Conservation (phyloP, 2,888 invertebrate species). For the Schrankia costaestrigalis region DNA sequence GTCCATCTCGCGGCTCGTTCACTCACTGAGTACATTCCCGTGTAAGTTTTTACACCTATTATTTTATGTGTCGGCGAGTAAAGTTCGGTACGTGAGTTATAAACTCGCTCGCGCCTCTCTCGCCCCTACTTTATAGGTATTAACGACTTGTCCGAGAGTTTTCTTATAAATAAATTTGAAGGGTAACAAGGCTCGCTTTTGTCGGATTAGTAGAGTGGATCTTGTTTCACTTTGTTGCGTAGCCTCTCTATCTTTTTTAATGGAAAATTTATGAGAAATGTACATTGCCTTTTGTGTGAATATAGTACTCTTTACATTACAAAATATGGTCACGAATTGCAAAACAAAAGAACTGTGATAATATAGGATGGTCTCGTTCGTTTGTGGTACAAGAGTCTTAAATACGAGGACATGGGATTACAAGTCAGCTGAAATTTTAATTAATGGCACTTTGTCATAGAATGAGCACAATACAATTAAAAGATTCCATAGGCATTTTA, state of each 20-base stretch:
- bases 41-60: conserved; percentile 82
- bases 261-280: conserved; percentile 62
- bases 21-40: conserved; percentile 80
- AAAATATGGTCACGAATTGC: conserved; percentile 4
- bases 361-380: too few relatives aligned
- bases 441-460: too few relatives aligned
- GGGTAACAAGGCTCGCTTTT: conserved; percentile 81
- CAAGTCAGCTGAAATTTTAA: too few relatives aligned
- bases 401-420: too few relatives aligned
- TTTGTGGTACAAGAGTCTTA: too few relatives aligned
- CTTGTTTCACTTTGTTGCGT: conserved; percentile 80
- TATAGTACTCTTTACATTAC: conserved; percentile 22
- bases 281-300: conserved; percentile 44
- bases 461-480: too few relatives aligned
- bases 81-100: conserved; percentile 82
- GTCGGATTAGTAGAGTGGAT: conserved; percentile 81
- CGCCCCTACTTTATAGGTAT: conserved; percentile 82
- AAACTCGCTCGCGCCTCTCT: conserved; percentile 80
- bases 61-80: conserved; percentile 81
- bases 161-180: conserved; percentile 82
- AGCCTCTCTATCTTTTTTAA: conserved; percentile 70
- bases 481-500: too few relatives aligned
- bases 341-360: not conserved
- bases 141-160: conserved; percentile 82
- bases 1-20: conserved; percentile 74